Evolutionary conservation across 2,113 vertebrate genomes (phyloP).

Genomic region (Sorex araneus): DNA sequence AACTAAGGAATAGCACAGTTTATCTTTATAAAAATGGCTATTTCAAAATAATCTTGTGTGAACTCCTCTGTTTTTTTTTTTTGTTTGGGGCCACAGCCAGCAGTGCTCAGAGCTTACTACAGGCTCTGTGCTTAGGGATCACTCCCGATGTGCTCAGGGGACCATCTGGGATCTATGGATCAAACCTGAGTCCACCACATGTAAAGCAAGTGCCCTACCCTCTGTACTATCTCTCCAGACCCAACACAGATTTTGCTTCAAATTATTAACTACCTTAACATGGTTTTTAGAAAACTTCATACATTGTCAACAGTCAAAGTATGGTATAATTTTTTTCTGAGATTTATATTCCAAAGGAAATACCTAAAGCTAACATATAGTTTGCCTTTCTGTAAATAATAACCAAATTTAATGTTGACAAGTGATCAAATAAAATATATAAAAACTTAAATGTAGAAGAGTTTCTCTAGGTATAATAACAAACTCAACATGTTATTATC

Average conservation of each 20-base stretch:
- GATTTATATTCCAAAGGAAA: neutral
- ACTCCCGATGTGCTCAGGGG: too few relatives aligned
- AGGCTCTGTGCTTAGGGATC: too few relatives aligned
- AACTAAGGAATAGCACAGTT: neutral
- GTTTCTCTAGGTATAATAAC: neutral
- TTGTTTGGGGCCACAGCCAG: too few relatives aligned
- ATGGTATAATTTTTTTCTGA: neutral
- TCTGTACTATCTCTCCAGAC: too few relatives aligned
- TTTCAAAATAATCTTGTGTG: neutral
- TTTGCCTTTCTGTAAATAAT: neutral
- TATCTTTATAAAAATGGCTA: neutral
- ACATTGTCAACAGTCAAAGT: neutral
- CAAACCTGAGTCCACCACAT: too few relatives aligned
- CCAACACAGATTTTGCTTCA: neutral
- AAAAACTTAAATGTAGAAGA: neutral
- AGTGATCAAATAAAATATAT: neutral
- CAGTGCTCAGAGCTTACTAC: too few relatives aligned
- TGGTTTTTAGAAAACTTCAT: neutral
- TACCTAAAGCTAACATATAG: neutral
- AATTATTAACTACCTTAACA: neutral
- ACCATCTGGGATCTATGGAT: too few relatives aligned
- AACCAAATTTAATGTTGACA: neutral
- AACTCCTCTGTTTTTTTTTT: neutral
- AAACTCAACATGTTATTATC: neutral
- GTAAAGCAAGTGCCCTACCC: too few relatives aligned